A percentile compares a stretch with the other conserved stretches of the same genome.
These are phyloP conservation scores for Phyllostomus discolor DNA, from an alignment of 2,113 vertebrate species.

Conservation along the genomic window DNA sequence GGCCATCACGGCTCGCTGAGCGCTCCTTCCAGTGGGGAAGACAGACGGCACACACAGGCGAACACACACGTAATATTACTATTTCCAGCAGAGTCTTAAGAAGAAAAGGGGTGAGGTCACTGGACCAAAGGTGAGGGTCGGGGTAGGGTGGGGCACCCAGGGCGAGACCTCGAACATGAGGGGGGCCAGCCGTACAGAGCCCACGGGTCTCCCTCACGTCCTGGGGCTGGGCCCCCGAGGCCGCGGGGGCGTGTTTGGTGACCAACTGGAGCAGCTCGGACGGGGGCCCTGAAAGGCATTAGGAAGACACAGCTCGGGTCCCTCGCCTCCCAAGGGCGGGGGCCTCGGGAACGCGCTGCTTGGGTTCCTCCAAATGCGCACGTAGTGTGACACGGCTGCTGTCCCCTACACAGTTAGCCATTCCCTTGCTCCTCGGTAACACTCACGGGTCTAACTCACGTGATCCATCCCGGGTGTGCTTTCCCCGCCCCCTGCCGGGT, in stretches of 20 bases:
- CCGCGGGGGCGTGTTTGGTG: not conserved
- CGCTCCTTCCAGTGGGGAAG: not conserved
- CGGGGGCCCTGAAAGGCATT: not conserved
- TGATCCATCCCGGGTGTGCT: not conserved
- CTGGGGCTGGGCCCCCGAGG: rapidly evolving
- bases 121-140: not conserved
- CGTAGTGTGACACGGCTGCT: not conserved
- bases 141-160: not conserved
- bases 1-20: rapidly evolving
- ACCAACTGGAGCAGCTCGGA: not conserved
- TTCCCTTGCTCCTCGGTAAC: not conserved
- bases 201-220: not conserved
- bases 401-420: not conserved
- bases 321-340: not conserved
- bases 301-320: not conserved
- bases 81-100: not conserved
- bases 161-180: not conserved
- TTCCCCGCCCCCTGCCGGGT: rapidly evolving
- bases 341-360: not conserved
- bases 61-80: rapidly evolving
- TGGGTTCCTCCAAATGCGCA: not conserved
- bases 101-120: not conserved
- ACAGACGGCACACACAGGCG: too few species aligned
- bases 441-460: not conserved
- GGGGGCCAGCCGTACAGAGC: not conserved